Conservation (phyloP, 2,113 vertebrate genomes). For the Gnathonemus longibarbis region DNA sequence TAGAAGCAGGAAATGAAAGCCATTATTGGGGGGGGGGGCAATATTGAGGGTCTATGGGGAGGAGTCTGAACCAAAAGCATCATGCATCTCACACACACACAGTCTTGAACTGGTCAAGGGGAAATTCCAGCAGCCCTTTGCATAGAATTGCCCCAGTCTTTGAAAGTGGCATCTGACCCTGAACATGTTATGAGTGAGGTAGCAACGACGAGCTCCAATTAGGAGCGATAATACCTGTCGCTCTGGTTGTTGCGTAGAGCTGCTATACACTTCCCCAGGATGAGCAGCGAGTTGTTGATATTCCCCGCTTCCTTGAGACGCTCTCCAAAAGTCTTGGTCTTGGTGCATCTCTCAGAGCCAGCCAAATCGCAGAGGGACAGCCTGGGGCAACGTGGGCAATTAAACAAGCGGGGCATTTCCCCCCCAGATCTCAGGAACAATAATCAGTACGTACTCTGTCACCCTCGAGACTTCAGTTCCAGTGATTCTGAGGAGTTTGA, state of each 20-base stretch:
- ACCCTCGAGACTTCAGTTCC: constrained; percentile 50
- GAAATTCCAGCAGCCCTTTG: not conserved
- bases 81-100: not conserved
- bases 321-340: constrained; percentile 76
- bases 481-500: constrained; percentile 69
- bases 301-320: constrained; percentile 82
- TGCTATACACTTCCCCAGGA: constrained; percentile 80
- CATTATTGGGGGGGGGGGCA: not conserved
- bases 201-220: not conserved
- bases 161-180: not conserved
- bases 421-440: not conserved
- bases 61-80: not conserved
- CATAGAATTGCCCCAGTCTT: not conserved
- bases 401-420: not conserved
- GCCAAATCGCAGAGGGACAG: constrained; percentile 83
- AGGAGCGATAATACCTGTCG: constrained; percentile 53
- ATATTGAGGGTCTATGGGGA: not conserved
- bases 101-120: not conserved
- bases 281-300: constrained; percentile 84
- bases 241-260: constrained; percentile 72
- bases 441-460: constrained; percentile 63
- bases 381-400: constrained; percentile 41
- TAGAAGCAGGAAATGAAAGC: constrained; percentile 21
- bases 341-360: constrained; percentile 81
- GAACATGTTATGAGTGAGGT: not conserved